Evolutionary conservation across 23 tunicate species (phyloP).

Genomic region (Clavelina lepadiformis): DNA sequence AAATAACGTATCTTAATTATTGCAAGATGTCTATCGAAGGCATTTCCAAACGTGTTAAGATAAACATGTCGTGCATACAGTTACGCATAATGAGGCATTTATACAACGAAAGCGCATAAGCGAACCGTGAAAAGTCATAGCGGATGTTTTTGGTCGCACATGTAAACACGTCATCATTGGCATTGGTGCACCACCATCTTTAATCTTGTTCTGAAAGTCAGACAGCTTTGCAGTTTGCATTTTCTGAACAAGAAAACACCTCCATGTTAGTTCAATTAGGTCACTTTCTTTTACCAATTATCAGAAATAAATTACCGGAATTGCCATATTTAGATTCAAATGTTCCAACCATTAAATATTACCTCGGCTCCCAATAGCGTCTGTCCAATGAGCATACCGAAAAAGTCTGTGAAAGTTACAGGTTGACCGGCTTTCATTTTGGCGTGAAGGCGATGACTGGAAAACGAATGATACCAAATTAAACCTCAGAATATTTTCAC

Average conservation of each 20-base stretch:
- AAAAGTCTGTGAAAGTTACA: constrained; percentile 82
- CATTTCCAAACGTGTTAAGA: no score
- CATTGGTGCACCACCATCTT: constrained; percentile 58
- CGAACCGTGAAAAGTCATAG: constrained; percentile 86
- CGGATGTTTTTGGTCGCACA: constrained; percentile 80
- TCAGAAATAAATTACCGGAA: no score
- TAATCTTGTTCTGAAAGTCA: constrained; percentile 62
- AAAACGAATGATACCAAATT: not conserved
- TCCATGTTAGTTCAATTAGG: not conserved
- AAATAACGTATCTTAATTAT: no score
- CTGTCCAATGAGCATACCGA: constrained; percentile 76
- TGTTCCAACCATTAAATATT: not conserved
- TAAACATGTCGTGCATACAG: no score
- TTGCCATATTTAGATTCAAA: not conserved
- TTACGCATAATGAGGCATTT: no score
- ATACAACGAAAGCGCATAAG: no score
- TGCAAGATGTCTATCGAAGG: no score
- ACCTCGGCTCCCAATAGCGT: constrained; percentile 52
- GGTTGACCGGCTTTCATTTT: constrained; percentile 75
- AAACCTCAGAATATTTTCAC: not conserved
- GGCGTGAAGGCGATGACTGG: constrained; percentile 37
- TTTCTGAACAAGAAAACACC: constrained; percentile 36
- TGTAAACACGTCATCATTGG: constrained; percentile 89
- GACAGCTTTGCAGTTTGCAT: constrained; percentile 72
- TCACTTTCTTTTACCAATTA: no score